Conservation (phyloP, 2,888 invertebrate species). For the Chymomyza caudatula region DNA sequence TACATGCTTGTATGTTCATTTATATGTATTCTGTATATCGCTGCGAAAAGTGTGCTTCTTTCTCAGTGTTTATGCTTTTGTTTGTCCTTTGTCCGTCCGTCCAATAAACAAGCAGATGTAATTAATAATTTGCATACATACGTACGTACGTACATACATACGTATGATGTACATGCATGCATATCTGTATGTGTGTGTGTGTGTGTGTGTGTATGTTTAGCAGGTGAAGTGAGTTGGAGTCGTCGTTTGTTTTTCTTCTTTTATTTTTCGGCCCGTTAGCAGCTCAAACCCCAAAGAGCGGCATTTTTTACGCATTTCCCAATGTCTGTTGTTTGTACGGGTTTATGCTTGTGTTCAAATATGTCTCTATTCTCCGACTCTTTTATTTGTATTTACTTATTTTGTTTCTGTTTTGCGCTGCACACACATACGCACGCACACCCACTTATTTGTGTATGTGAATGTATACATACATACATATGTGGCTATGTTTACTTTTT, state of each 20-base stretch:
- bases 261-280: constrained; percentile 48
- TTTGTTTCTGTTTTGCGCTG: constrained; percentile 65
- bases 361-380: constrained; percentile 45
- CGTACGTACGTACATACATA: constrained; percentile 34
- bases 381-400: constrained; percentile 70
- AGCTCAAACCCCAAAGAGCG: constrained; percentile 71
- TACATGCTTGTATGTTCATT: constrained; percentile 1
- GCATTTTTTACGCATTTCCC: constrained; percentile 73
- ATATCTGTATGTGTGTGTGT: constrained; percentile 2
- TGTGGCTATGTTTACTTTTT: constrained; percentile 38
- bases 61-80: constrained; percentile 60
- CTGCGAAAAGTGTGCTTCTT: constrained; percentile 73
- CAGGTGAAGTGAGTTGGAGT: constrained; percentile 65
- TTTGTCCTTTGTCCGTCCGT: constrained; percentile 30
- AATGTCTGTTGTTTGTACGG: constrained; percentile 41
- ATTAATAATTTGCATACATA: constrained; percentile 29
- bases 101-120: constrained; percentile 17
- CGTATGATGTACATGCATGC: constrained; percentile 8
- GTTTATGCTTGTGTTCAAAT: constrained; percentile 13
- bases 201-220: constrained; percentile 30
- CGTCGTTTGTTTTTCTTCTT: constrained; percentile 52
- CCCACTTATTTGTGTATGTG: constrained; percentile 46
- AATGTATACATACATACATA: constrained; percentile 11
- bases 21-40: constrained; percentile 11
- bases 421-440: constrained; percentile 13